phyloP scores from a whole-genome alignment of 2,888 invertebrate genomes.

The Coenonympha glycerion region DNA sequence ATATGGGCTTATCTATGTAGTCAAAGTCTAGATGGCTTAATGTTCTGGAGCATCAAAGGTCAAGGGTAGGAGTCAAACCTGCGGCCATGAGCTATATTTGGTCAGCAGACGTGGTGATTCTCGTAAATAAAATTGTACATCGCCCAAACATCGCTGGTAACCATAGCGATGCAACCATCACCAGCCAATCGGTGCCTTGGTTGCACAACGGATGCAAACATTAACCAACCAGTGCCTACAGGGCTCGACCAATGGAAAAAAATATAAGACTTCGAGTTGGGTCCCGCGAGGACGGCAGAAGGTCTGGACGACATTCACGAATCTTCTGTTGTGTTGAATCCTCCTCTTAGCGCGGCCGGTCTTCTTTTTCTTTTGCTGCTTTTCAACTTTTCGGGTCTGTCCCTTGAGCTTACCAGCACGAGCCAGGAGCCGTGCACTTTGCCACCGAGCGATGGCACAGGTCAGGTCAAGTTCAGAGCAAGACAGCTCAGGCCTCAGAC shows the following conservation, averaged over 20 bases:
- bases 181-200: too few species aligned
- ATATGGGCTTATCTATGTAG: too few species aligned
- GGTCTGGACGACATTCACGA: conserved; percentile 96
- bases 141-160: too few species aligned
- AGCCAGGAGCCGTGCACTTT: conserved; percentile 99
- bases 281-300: conserved; percentile 98
- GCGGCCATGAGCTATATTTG: too few species aligned
- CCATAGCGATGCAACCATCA: too few species aligned
- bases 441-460: conserved; percentile 92
- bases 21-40: too few species aligned
- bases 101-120: too few species aligned
- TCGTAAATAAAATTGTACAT: too few species aligned
- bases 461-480: conserved; percentile 85
- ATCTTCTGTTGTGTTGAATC: conserved; percentile 98
- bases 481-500: conserved; percentile 77
- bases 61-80: too few species aligned
- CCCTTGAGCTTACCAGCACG: conserved; percentile 99
- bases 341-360: conserved; percentile 99
- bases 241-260: too few species aligned
- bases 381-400: conserved; percentile 99
- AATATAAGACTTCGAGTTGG: conserved; percentile 90
- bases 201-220: conserved; percentile 62
- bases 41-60: too few species aligned
- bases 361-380: conserved; percentile 99
- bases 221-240: conserved; percentile 48